phyloP scores from a whole-genome alignment of 2,113 vertebrate genomes.

The Capra hircus region DNA sequence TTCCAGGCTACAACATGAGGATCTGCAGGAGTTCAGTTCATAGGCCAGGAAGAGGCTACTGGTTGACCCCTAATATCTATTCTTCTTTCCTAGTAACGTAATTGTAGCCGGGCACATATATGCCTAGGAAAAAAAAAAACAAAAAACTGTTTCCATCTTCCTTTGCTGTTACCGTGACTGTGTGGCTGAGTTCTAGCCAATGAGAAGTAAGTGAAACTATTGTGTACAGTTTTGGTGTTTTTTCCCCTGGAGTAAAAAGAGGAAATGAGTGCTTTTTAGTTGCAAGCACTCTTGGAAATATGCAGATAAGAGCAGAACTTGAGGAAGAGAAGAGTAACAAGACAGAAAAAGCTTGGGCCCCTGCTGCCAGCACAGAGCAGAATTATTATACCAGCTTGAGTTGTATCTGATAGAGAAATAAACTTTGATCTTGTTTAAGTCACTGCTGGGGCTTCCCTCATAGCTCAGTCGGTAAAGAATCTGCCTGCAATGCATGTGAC shows the following conservation, averaged over 20 bases:
- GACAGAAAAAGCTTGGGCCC: not conserved
- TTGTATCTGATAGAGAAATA: not conserved
- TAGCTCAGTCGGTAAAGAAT: not conserved
- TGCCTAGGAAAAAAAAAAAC: not conserved
- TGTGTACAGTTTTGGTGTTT: not conserved
- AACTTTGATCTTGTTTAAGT: not conserved
- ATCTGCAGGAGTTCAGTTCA: not conserved
- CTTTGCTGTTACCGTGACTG: not conserved
- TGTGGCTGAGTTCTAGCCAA: not conserved
- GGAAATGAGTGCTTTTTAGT: not conserved
- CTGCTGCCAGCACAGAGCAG: not conserved
- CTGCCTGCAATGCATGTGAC: not conserved
- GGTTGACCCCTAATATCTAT: not conserved
- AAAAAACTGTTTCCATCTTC: not conserved
- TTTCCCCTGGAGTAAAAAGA: not conserved
- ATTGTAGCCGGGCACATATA: not conserved
- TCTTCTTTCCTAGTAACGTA: not conserved
- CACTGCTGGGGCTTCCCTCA: not conserved
- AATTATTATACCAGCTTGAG: not conserved
- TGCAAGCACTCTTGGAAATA: not conserved
- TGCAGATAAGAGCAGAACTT: not conserved
- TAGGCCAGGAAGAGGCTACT: not conserved
- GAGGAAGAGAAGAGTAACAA: not conserved
- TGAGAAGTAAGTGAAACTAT: not conserved
- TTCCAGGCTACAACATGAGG: not conserved